phyloP scores from a whole-genome alignment of 2,888 invertebrate species.

The Lasioglossum pauxillum region DNA sequence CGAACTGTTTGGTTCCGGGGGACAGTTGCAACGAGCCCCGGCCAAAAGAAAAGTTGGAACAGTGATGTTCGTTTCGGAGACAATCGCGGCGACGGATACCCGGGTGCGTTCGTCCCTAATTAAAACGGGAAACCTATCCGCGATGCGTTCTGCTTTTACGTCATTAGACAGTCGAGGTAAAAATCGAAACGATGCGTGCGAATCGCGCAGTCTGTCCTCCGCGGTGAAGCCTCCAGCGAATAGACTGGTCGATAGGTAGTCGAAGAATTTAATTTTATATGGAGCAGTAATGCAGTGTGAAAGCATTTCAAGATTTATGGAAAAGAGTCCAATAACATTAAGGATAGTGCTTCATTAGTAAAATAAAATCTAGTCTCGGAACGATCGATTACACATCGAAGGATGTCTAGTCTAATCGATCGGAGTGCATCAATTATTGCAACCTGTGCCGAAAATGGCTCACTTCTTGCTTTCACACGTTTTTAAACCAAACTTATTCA shows the following conservation, averaged over 20 bases:
- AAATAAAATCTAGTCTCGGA: neutral
- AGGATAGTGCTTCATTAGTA: neutral
- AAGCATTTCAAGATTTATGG: neutral
- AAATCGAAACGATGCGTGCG: neutral
- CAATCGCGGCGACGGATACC: neutral
- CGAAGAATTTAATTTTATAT: neutral
- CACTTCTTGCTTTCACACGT: neutral
- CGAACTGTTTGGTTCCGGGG: neutral
- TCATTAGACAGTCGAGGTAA: neutral
- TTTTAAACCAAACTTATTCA: neutral
- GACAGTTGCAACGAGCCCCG: neutral
- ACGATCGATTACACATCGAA: neutral
- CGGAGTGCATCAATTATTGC: neutral
- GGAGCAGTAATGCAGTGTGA: neutral
- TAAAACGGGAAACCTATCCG: neutral
- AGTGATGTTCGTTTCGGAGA: neutral
- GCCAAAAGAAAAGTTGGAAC: neutral
- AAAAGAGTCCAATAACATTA: neutral
- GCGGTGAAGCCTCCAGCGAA: neutral
- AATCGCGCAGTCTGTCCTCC: neutral
- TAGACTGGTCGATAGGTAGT: neutral
- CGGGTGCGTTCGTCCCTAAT: neutral
- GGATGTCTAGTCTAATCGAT: neutral
- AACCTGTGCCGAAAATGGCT: neutral
- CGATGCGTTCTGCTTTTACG: neutral